phyloP scores from a whole-genome alignment of 1,140 invertebrate species.

The Polypedilum pembai region DNA sequence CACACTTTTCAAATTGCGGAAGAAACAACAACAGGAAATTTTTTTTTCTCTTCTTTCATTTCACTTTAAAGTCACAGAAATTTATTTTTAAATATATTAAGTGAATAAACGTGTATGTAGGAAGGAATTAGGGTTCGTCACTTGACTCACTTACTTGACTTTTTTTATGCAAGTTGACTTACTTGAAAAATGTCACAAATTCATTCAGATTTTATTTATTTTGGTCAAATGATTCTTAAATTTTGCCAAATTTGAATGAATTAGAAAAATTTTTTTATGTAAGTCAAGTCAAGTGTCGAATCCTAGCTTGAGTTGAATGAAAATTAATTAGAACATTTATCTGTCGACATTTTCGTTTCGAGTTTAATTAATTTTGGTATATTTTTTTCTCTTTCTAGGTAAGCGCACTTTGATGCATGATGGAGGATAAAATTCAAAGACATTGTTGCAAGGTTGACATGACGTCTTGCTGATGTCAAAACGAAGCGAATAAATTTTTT shows the following conservation, averaged over 20 bases:
- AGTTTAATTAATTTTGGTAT: constrained; percentile 20
- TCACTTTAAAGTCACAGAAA: not conserved
- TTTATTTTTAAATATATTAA: not conserved
- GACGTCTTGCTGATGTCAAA: too few relatives aligned
- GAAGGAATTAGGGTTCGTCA: too few relatives aligned
- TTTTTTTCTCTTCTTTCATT: not conserved
- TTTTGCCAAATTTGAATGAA: too few relatives aligned
- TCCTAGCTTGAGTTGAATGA: not conserved
- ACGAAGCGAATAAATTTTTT: too few relatives aligned
- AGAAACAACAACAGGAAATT: not conserved
- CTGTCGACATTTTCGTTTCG: not conserved
- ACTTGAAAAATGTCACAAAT: too few relatives aligned
- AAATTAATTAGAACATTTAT: constrained; percentile 15
- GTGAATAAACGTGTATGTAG: not conserved
- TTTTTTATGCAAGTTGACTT: too few relatives aligned
- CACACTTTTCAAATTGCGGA: not conserved
- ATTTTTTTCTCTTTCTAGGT: constrained; percentile 28
- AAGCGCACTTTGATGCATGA: not conserved
- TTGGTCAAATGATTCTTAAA: too few relatives aligned
- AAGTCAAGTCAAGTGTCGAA: too few relatives aligned
- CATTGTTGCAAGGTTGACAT: too few relatives aligned
- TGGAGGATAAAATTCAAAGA: not conserved
- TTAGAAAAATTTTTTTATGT: too few relatives aligned
- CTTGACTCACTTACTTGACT: too few relatives aligned
- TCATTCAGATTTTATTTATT: too few relatives aligned